Evolutionary conservation across 2,113 vertebrate genomes (phyloP), one percentile per base, ranked within the genome.

Genomic region (Oryctolagus cuniculus): DNA sequence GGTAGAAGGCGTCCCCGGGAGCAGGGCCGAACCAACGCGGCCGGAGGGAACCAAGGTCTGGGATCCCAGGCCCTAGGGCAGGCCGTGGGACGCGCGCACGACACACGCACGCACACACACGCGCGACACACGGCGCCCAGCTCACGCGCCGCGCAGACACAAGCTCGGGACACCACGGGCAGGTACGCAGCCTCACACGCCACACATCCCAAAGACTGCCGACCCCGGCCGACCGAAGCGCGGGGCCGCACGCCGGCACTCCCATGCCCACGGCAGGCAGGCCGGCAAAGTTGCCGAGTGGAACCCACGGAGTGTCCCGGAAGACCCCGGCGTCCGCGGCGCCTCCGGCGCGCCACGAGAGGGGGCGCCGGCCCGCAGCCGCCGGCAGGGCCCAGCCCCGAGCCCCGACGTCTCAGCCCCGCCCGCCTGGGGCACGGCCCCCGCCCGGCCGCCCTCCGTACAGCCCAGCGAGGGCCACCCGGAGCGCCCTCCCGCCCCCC

Each of bases 241-340:
- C 72, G 3, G 61, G 58, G 63, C 19, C 83, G 73, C 93, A 84
- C 49, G n/a, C 13, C 10, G 38, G 24, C 44, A 55, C 82, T 21
- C 74, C n/a, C 17, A 55, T 93, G 25, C 73, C 44, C 84, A 6
- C 51, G 4, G 80, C 49, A 31, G 87, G 12, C 77, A 94, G 93
- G 88, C 91, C 38, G 58, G 67, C 95, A 95, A 97, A 97, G 96
- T 97, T 97, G 94, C 80, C 15, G 74, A 84, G 91, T 88, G 38
- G 38, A 44, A 89, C 66, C 19, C 0, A 55, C 93, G 27, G 49
- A 89, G 83, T 5, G 94, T 96, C 97, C 79, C 89, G 6, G 29
- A 95, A 90, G 95, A 89, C 81, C 90, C 78, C 19, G 38, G 85
- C 10, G 84, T 51, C 61, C 34, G 3, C 44, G 11, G 25, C 27